phyloP scores from a whole-genome alignment of 2,888 invertebrate species.

The Yponomeuta plumbellus region DNA sequence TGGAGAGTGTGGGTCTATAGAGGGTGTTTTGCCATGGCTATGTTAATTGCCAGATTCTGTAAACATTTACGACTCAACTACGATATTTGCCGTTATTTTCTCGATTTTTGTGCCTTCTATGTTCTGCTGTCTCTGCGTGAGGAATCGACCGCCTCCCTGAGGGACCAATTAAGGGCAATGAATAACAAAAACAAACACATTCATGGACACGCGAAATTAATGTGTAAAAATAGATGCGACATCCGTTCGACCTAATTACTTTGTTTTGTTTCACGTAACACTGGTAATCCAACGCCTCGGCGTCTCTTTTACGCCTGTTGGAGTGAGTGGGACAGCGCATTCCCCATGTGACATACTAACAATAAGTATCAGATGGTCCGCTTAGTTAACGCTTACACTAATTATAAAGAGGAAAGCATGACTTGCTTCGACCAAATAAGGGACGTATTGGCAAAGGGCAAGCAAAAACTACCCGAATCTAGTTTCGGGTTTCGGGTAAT shows the following conservation, averaged over 20 bases:
- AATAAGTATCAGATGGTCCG: no score
- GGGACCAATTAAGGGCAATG: not conserved
- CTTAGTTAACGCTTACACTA: no score
- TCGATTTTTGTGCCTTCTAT: not conserved
- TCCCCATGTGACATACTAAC: not conserved
- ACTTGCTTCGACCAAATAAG: no score
- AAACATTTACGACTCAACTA: no score
- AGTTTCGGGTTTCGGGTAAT: no score
- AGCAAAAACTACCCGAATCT: no score
- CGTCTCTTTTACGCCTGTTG: not conserved
- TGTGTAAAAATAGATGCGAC: constrained; percentile 3
- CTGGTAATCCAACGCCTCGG: not conserved
- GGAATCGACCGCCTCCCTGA: not conserved
- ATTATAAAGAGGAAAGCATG: no score
- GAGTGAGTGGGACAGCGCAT: not conserved
- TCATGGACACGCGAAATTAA: not conserved
- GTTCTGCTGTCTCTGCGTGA: not conserved
- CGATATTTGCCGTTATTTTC: no score
- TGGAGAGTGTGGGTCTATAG: no score
- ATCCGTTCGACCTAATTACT: constrained; percentile 13
- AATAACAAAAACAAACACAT: constrained; percentile 2
- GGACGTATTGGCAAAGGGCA: no score
- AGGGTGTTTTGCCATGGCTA: no score
- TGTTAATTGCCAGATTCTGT: no score
- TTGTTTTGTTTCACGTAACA: constrained; percentile 10